These are phyloP conservation scores for Euphydryas editha DNA, from an alignment of 2,888 invertebrate genomes.

Conservation along the genomic window DNA sequence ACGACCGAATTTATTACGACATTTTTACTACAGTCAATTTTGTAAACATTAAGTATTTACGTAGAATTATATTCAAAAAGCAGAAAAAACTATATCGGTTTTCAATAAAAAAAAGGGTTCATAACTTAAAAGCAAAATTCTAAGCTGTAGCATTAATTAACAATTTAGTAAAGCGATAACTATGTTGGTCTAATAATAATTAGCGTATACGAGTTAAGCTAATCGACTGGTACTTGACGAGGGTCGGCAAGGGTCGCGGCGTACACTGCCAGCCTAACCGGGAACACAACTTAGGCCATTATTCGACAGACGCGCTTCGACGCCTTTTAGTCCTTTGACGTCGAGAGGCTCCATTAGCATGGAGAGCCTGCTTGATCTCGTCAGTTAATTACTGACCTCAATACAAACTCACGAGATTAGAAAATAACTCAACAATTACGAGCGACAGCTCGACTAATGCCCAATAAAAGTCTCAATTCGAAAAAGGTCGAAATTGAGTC, in stretches of 20 bases:
- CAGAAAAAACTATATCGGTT: background rate
- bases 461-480: constrained; percentile 34
- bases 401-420: constrained; percentile 60
- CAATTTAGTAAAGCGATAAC: constrained; percentile 30
- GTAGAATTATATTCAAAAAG: background rate
- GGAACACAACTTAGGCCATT: constrained; percentile 72
- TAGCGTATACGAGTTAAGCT: constrained; percentile 73
- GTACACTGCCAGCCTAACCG: constrained; percentile 47
- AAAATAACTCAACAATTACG: constrained; percentile 37
- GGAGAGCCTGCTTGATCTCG: constrained; percentile 79
- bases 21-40: constrained; percentile 49
- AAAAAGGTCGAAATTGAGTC: constrained; percentile 43
- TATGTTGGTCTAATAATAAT: constrained; percentile 61
- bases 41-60: background rate
- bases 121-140: background rate
- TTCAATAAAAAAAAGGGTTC: background rate
- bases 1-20: constrained; percentile 53
- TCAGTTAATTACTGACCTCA: constrained; percentile 78
- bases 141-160: constrained; percentile 22
- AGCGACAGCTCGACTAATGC: constrained; percentile 44
- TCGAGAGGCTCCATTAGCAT: constrained; percentile 79
- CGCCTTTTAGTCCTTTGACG: constrained; percentile 81
- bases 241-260: constrained; percentile 74
- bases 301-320: constrained; percentile 79
- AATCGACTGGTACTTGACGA: constrained; percentile 79